phyloP scores from a whole-genome alignment of 2,797 vertebrate species.

The Nyctibius grandis region DNA sequence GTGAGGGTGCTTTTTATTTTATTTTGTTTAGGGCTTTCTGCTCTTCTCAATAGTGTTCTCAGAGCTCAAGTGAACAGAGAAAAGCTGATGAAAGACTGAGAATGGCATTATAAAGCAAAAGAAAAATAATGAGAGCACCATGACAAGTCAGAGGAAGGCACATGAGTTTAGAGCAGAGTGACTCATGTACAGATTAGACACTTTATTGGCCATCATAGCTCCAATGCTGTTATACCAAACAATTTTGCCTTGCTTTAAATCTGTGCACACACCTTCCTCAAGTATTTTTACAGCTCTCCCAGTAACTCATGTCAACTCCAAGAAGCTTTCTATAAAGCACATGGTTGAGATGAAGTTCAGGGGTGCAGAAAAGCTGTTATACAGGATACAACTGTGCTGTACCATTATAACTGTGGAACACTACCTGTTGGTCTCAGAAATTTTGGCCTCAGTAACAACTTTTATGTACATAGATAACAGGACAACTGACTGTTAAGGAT shows the following conservation, averaged over 20 bases:
- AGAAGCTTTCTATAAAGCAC: background rate
- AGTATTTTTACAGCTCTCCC: conserved; percentile 12
- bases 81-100: background rate
- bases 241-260: background rate
- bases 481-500: background rate
- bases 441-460: background rate
- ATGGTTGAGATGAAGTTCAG: background rate
- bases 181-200: background rate
- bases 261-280: conserved; percentile 15
- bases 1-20: background rate
- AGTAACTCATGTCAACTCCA: background rate
- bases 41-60: background rate
- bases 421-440: background rate
- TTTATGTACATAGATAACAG: background rate
- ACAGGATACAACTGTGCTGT: background rate
- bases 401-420: background rate
- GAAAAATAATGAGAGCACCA: background rate
- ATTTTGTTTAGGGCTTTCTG: background rate
- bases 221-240: background rate
- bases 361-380: background rate
- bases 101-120: background rate
- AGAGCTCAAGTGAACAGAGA: background rate
- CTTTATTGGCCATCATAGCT: background rate
- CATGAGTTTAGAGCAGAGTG: background rate
- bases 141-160: background rate